phyloP scores from a whole-genome alignment of 2,888 invertebrate species.

The Drosophila kanekoi region DNA sequence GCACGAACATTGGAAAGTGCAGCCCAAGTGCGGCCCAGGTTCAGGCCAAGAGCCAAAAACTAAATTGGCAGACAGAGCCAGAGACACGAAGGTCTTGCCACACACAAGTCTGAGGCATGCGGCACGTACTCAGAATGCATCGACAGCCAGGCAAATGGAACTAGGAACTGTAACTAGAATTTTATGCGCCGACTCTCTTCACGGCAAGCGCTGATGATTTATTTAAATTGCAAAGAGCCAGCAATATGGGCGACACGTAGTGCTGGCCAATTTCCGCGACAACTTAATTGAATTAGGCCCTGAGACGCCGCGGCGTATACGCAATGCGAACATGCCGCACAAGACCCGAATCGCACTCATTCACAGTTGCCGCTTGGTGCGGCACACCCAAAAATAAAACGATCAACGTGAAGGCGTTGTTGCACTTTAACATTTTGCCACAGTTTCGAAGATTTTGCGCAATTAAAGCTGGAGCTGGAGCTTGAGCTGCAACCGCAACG shows the following conservation, averaged over 20 bases:
- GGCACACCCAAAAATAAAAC: constrained; percentile 33
- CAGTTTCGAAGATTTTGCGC: constrained; percentile 46
- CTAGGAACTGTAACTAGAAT: constrained; percentile 29
- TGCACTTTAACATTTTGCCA: constrained; percentile 76
- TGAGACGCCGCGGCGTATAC: constrained; percentile 58
- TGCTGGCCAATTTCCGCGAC: constrained; percentile 66
- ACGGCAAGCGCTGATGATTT: constrained; percentile 77
- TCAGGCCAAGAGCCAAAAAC: constrained; percentile 64
- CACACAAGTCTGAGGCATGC: constrained; percentile 32
- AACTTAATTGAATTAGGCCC: constrained; percentile 74
- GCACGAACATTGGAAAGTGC: constrained; percentile 73
- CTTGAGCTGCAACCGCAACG: constrained; percentile 31
- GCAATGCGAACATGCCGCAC: constrained; percentile 42
- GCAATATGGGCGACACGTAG: constrained; percentile 62
- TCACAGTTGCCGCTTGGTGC: constrained; percentile 28
- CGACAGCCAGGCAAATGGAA: constrained; percentile 53
- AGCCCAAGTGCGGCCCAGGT: constrained; percentile 25
- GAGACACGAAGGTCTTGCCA: constrained; percentile 22
- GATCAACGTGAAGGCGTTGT: constrained; percentile 17
- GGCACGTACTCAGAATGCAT: constrained; percentile 71
- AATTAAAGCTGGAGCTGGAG: constrained; percentile 64
- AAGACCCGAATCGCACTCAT: constrained; percentile 25
- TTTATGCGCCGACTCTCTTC: constrained; percentile 10
- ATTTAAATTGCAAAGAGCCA: constrained; percentile 81
- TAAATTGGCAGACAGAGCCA: constrained; percentile 60